These are phyloP conservation scores for Okamejei kenojei DNA, from an alignment of 2,797 vertebrate species.

Conservation along the genomic window DNA sequence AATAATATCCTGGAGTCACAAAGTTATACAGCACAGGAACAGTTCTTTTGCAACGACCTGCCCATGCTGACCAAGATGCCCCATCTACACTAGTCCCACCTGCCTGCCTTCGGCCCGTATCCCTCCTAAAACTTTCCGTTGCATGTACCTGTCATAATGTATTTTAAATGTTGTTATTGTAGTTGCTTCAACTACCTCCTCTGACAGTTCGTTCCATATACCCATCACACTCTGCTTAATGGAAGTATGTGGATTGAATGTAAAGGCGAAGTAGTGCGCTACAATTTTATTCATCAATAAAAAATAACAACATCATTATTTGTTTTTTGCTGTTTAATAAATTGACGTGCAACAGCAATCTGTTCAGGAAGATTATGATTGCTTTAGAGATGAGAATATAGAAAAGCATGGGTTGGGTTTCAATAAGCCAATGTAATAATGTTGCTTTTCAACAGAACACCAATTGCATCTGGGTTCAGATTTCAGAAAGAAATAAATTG, in stretches of 20 bases:
- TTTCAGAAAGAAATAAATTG: background rate
- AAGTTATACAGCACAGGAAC: too few relatives aligned
- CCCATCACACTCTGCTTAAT: background rate
- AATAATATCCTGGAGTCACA: too few relatives aligned
- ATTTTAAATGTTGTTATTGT: too few relatives aligned
- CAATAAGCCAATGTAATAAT: background rate
- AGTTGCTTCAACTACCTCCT: too few relatives aligned
- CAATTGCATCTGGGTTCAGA: background rate
- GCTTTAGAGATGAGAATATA: background rate
- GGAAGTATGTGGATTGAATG: too few relatives aligned
- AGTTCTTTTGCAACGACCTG: too few relatives aligned
- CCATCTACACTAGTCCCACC: too few relatives aligned
- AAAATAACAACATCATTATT: background rate
- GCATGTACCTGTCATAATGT: too few relatives aligned
- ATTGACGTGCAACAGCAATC: background rate
- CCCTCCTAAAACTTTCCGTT: too few relatives aligned
- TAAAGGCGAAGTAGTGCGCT: background rate
- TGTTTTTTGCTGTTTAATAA: background rate
- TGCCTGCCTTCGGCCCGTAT: too few relatives aligned
- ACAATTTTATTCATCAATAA: background rate
- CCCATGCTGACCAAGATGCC: too few relatives aligned
- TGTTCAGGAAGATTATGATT: background rate
- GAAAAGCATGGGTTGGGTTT: background rate
- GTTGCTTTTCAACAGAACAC: constrained; percentile 6
- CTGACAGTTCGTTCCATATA: too few relatives aligned